Percentiles rank a stretch among this genome's conserved stretches.
These are phyloP conservation scores for Zenarchopterus dispar DNA, from an alignment of 2,797 vertebrate genomes.

Conservation along the genomic window DNA sequence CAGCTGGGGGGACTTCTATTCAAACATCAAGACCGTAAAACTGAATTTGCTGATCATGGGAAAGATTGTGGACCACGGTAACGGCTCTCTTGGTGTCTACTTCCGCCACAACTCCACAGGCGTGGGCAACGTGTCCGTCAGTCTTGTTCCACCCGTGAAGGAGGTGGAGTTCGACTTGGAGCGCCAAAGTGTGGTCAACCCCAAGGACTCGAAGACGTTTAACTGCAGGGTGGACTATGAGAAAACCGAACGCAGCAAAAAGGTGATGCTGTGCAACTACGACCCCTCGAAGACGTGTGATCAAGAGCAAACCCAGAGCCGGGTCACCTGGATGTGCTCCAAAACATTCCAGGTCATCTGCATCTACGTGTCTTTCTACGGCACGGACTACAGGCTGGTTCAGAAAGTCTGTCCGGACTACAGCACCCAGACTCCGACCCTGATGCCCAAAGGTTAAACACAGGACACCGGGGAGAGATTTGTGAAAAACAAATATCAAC, in stretches of 20 bases:
- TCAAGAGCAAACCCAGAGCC: slow-evolving; percentile 95
- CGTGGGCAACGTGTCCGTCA: slow-evolving; percentile 93
- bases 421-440: slow-evolving; percentile 90
- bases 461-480: not conserved
- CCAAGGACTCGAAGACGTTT: slow-evolving; percentile 97
- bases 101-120: slow-evolving; percentile 96
- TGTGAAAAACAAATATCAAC: no score
- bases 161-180: slow-evolving; percentile 90
- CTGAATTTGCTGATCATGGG: slow-evolving; percentile 94
- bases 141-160: slow-evolving; percentile 91
- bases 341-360: slow-evolving; percentile 98
- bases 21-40: slow-evolving; percentile 95
- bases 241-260: slow-evolving; percentile 90
- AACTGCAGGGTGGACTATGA: slow-evolving; percentile 96
- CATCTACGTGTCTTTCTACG: slow-evolving; percentile 97
- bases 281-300: slow-evolving; percentile 94
- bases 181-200: slow-evolving; percentile 85
- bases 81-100: slow-evolving; percentile 96
- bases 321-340: slow-evolving; percentile 95
- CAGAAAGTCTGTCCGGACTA: slow-evolving; percentile 97
- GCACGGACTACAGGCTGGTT: slow-evolving; percentile 97
- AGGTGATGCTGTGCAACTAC: slow-evolving; percentile 89
- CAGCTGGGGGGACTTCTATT: slow-evolving; percentile 97
- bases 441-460: slow-evolving; percentile 88
- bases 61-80: slow-evolving; percentile 96